A percentile compares a stretch with the other conserved stretches of the same genome.
These are phyloP conservation scores for Xenus cinereus DNA, from an alignment of 2,113 vertebrate species.

Conservation along the genomic window DNA sequence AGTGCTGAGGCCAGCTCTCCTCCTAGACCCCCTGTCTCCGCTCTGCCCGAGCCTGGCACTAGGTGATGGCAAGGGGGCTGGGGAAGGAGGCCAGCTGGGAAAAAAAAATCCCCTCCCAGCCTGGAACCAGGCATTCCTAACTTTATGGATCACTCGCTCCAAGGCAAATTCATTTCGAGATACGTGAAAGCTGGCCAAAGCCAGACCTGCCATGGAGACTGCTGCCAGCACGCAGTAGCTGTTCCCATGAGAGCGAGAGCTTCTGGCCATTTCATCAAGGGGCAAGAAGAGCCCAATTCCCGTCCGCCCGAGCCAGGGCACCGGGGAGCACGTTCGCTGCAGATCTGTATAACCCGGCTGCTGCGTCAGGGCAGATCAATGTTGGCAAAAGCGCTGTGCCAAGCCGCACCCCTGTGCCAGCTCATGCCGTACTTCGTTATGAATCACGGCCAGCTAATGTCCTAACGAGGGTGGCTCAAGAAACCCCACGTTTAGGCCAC, in stretches of 20 bases:
- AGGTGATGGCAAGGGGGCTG: background rate
- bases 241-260: background rate
- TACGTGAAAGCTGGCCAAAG: background rate
- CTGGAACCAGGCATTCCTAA: constrained; percentile 22
- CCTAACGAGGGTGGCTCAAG: background rate
- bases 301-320: accelerated
- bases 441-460: constrained; percentile 6
- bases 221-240: background rate
- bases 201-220: background rate
- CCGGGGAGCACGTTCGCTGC: accelerated
- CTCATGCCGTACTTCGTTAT: background rate
- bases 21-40: background rate
- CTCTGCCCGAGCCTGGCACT: background rate
- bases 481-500: background rate
- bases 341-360: background rate
- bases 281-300: background rate
- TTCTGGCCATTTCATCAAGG: background rate
- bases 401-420: constrained; percentile 1
- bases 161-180: constrained; percentile 23
- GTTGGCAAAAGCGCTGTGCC: accelerated
- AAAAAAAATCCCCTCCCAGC: background rate
- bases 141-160: background rate
- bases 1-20: background rate
- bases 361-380: background rate
- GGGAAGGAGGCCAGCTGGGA: background rate